Evolutionary conservation across 2,888 invertebrate species (phyloP).

Genomic region (Meta bourneti): DNA sequence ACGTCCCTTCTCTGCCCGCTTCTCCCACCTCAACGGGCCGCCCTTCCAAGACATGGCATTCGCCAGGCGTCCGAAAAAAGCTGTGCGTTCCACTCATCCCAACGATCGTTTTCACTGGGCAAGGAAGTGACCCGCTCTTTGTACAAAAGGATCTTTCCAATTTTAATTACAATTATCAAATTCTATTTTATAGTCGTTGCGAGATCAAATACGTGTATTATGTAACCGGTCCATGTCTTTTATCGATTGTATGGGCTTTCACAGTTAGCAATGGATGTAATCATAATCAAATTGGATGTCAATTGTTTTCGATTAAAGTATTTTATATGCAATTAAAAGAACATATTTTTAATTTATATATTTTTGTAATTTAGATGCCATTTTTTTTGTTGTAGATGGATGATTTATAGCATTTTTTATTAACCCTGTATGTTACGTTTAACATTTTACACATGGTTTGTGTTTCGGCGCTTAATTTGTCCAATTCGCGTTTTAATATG

Average conservation of each 20-base stretch:
- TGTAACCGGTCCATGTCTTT: not conserved
- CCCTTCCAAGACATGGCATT: slow-evolving; percentile 44
- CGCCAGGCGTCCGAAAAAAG: slow-evolving; percentile 48
- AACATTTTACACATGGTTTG: slow-evolving; percentile 35
- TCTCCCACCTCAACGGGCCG: slow-evolving; percentile 20
- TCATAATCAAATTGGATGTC: not conserved
- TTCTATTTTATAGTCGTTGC: slow-evolving; percentile 47
- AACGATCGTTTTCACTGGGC: slow-evolving; percentile 54
- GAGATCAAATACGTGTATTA: not conserved
- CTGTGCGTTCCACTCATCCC: slow-evolving; percentile 26
- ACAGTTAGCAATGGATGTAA: not conserved
- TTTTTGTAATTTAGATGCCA: slow-evolving; percentile 30
- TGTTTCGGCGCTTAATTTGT: slow-evolving; percentile 34
- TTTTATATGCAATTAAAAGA: slow-evolving; percentile 31
- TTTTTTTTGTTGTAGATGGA: slow-evolving; percentile 43
- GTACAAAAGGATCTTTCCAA: slow-evolving; percentile 13
- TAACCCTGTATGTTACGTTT: slow-evolving; percentile 29
- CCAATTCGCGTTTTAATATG: slow-evolving; percentile 10
- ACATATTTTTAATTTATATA: slow-evolving; percentile 31
- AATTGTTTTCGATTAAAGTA: not conserved
- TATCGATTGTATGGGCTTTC: not conserved
- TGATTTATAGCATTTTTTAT: slow-evolving; percentile 32
- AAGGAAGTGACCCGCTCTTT: slow-evolving; percentile 41
- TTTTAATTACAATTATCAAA: slow-evolving; percentile 50
- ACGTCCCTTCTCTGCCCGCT: slow-evolving; percentile 5